A percentile compares a stretch with the other conserved stretches of the same genome.
Evolutionary conservation across 2,888 invertebrate species (phyloP).

Genomic region (Acronicta leporina): DNA sequence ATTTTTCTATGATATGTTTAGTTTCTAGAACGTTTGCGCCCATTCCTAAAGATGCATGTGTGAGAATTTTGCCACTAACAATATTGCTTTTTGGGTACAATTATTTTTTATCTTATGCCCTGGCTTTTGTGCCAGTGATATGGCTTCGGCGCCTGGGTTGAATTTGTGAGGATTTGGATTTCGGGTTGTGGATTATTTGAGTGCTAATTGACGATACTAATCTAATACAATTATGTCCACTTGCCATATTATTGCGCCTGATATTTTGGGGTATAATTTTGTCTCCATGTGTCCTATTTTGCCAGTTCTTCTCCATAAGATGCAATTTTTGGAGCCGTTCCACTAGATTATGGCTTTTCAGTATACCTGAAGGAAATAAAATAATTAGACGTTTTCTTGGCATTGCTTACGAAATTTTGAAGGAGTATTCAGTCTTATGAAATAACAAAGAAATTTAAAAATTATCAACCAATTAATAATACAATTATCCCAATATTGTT

Average conservation of each 20-base stretch:
- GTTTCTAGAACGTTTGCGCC: slow-evolving; percentile 1
- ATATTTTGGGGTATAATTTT: no score
- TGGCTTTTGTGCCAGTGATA: slow-evolving; percentile 11
- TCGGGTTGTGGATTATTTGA: slow-evolving; percentile 26
- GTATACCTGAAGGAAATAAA: no score
- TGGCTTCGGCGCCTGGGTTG: slow-evolving; percentile 26
- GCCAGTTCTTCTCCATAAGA: no score
- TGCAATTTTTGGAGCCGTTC: no score
- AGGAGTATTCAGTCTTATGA: no score
- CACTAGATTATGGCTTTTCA: no score
- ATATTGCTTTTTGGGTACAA: slow-evolving; percentile 18
- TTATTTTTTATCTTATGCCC: slow-evolving; percentile 6
- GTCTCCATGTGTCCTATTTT: no score
- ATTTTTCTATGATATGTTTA: neutral
- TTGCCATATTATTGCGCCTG: neutral
- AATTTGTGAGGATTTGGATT: slow-evolving; percentile 9
- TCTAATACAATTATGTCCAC: neutral
- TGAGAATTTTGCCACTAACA: slow-evolving; percentile 14
- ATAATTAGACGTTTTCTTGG: no score
- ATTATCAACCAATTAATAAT: no score
- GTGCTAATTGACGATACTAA: neutral
- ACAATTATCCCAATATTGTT: no score
- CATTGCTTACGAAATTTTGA: no score
- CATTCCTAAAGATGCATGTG: slow-evolving; percentile 4
- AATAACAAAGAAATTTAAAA: no score